Evolutionary conservation across 2,797 vertebrate species (phyloP).

Genomic region (Nannoperca australis): DNA sequence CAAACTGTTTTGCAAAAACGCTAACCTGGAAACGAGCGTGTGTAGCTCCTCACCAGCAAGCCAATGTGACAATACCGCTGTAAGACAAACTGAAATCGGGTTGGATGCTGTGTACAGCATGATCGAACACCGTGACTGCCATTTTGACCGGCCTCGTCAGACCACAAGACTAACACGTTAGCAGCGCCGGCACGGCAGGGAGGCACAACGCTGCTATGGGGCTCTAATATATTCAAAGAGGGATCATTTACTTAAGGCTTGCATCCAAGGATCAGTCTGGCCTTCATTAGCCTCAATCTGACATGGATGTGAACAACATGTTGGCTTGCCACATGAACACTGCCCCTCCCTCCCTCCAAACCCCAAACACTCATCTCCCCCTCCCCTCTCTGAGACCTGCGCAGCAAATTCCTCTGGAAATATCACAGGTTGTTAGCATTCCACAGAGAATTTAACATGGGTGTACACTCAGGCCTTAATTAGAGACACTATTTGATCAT

Average conservation of each 20-base stretch:
- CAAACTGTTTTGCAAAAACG: constrained; percentile 62
- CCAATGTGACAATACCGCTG: constrained; percentile 15
- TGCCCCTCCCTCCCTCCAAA: constrained; percentile 54
- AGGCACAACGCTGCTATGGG: constrained; percentile 36
- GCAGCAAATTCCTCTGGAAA: constrained; percentile 78
- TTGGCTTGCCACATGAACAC: constrained; percentile 75
- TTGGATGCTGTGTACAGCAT: constrained; percentile 4
- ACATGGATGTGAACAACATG: constrained; percentile 82
- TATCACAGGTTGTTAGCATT: constrained; percentile 83
- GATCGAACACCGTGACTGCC: constrained; percentile 61
- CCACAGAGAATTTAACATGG: constrained; percentile 77
- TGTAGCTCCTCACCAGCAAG: constrained; percentile 17
- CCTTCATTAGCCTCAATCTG: constrained; percentile 83
- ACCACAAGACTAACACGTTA: constrained; percentile 56
- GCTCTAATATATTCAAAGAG: constrained; percentile 77
- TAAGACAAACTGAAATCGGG: constrained; percentile 3
- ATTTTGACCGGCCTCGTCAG: constrained; percentile 54
- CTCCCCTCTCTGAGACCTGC: constrained; percentile 65
- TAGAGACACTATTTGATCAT: constrained; percentile 82
- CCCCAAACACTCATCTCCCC: constrained; percentile 42
- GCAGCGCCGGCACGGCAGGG: constrained; percentile 45
- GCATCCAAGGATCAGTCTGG: constrained; percentile 79
- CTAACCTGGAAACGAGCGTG: constrained; percentile 52
- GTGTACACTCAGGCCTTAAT: constrained; percentile 79
- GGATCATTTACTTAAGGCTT: constrained; percentile 80